Evolutionary conservation across 2,113 vertebrate species (phyloP).

Genomic region (Caranx melampygus): DNA sequence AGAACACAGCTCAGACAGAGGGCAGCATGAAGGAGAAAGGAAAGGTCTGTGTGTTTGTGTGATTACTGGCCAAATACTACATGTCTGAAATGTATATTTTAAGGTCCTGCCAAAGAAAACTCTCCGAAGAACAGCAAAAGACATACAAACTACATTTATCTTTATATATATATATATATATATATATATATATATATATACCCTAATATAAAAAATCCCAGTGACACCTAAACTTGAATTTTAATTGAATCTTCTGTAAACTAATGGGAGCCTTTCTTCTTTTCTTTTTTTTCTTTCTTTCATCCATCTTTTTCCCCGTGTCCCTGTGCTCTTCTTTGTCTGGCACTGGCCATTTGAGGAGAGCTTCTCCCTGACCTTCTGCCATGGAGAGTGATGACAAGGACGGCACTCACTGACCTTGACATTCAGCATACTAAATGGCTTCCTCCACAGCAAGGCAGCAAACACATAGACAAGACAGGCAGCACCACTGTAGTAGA

Average conservation of each 20-base stretch:
- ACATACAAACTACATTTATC: background rate
- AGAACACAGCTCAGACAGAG: slow-evolving; percentile 21
- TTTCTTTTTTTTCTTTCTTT: background rate
- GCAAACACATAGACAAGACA: slow-evolving; percentile 89
- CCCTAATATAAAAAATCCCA: background rate
- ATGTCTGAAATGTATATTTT: background rate
- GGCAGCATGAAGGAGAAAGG: background rate
- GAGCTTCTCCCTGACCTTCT: slow-evolving; percentile 95
- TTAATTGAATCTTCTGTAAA: background rate
- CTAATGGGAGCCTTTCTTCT: background rate
- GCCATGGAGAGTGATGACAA: slow-evolving; percentile 93
- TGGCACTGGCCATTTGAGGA: slow-evolving; percentile 90
- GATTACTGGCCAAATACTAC: background rate
- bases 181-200: too few relatives aligned
- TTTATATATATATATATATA: background rate
- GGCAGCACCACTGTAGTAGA: slow-evolving; percentile 71
- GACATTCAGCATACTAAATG: slow-evolving; percentile 97
- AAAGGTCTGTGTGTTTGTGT: background rate
- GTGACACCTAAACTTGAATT: background rate
- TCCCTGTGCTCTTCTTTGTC: slow-evolving; percentile 80
- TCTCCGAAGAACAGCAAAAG: background rate
- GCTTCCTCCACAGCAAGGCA: slow-evolving; percentile 91
- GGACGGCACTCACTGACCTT: slow-evolving; percentile 92
- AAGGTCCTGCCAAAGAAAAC: background rate
- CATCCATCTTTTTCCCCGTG: too few relatives aligned